Evolutionary conservation across 2,888 invertebrate genomes (phyloP).

Genomic region (Heteropelma amictum): DNA sequence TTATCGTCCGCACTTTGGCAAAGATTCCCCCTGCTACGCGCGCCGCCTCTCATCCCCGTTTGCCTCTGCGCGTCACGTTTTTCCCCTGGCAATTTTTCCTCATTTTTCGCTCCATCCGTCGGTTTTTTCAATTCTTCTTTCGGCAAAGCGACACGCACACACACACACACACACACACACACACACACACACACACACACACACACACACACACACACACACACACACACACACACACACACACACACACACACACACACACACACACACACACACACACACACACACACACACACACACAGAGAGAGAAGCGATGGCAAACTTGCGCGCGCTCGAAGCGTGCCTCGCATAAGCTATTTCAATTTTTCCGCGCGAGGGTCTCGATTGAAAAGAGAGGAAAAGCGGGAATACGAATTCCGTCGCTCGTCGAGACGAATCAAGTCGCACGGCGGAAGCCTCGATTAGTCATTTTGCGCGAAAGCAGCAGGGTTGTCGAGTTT

Average conservation of each 20-base stretch:
- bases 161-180: neutral
- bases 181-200: neutral
- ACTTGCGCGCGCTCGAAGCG: slow-evolving; percentile 26
- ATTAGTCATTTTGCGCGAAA: too few relatives aligned
- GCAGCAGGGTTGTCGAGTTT: too few relatives aligned
- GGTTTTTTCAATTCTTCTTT: slow-evolving; percentile 39
- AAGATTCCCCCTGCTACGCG: too few relatives aligned
- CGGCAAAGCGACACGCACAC: slow-evolving; percentile 1
- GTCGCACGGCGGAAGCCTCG: too few relatives aligned
- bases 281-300: neutral
- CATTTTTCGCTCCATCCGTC: too few relatives aligned
- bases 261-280: slow-evolving; percentile 18
- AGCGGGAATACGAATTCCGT: too few relatives aligned
- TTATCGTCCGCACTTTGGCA: too few relatives aligned
- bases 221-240: slow-evolving; percentile 10
- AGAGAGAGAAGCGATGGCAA: too few relatives aligned
- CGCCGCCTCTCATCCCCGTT: too few relatives aligned
- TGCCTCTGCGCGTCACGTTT: slow-evolving; percentile 39
- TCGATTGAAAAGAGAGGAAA: neutral
- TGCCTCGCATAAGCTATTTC: slow-evolving; percentile 51
- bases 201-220: slow-evolving; percentile 14
- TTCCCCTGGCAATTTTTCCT: slow-evolving; percentile 16
- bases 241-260: slow-evolving; percentile 3
- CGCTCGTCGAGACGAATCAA: too few relatives aligned
- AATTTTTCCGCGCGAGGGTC: slow-evolving; percentile 41